A percentile compares a stretch with the other conserved stretches of the same genome.
These are phyloP conservation scores for Sceliomorpha sp. DNA, from an alignment of 2,888 invertebrate genomes.

Conservation along the genomic window DNA sequence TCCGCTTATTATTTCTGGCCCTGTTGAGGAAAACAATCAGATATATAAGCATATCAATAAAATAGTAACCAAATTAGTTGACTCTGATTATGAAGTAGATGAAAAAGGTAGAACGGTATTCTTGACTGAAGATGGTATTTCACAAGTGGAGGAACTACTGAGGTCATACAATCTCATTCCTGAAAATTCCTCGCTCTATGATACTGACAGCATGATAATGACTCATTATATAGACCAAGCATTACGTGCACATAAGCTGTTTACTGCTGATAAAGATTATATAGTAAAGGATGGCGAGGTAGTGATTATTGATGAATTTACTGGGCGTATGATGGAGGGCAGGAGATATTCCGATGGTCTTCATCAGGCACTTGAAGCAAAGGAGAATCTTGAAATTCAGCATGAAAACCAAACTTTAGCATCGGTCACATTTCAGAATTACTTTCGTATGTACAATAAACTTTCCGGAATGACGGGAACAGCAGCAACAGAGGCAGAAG, in stretches of 20 bases:
- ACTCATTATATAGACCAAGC: slow-evolving; percentile 27
- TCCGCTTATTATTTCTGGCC: slow-evolving; percentile 39
- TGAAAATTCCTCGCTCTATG: slow-evolving; percentile 20
- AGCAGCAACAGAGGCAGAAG: slow-evolving; percentile 37
- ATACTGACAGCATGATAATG: slow-evolving; percentile 22
- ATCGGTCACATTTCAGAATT: slow-evolving; percentile 40
- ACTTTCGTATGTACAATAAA: slow-evolving; percentile 36
- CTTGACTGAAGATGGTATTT: slow-evolving; percentile 20
- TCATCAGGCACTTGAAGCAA: slow-evolving; percentile 45
- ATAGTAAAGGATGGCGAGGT: slow-evolving; percentile 33
- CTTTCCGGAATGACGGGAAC: slow-evolving; percentile 43
- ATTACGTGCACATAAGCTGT: slow-evolving; percentile 28
- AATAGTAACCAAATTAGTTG: slow-evolving; percentile 18
- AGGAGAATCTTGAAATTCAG: slow-evolving; percentile 31
- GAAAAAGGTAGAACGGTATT: slow-evolving; percentile 18
- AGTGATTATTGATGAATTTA: slow-evolving; percentile 33
- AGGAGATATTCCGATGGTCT: slow-evolving; percentile 38
- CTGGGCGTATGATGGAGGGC: slow-evolving; percentile 39
- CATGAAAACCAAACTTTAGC: slow-evolving; percentile 37
- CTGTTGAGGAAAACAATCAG: slow-evolving; percentile 21
- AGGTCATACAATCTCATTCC: slow-evolving; percentile 10
- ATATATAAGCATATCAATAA: slow-evolving; percentile 35
- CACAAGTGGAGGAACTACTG: slow-evolving; percentile 14
- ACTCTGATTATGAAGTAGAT: slow-evolving; percentile 21
- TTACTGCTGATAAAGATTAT: slow-evolving; percentile 27